Evolutionary conservation across 1,140 invertebrate genomes (phyloP).

Genomic region (Temnothorax nylanderi): DNA sequence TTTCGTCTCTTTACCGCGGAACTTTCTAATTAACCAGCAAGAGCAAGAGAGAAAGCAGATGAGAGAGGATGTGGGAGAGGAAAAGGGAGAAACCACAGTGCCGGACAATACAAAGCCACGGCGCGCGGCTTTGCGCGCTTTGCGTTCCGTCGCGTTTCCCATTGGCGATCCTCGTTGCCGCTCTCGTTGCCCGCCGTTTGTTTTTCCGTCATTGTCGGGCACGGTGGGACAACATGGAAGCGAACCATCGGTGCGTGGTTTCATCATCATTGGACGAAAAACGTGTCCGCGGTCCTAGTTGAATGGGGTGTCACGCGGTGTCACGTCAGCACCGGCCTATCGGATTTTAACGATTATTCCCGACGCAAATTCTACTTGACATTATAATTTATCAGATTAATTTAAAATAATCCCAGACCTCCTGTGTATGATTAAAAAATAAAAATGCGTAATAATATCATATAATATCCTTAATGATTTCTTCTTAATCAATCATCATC

Average conservation of each 20-base stretch:
- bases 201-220: slow-evolving; percentile 62
- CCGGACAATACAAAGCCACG: slow-evolving; percentile 82
- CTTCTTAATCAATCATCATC: background rate
- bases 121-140: slow-evolving; percentile 67
- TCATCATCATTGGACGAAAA: slow-evolving; percentile 53
- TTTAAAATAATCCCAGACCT: background rate
- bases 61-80: slow-evolving; percentile 24
- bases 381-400: background rate
- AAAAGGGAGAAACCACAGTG: slow-evolving; percentile 50
- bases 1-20: slow-evolving; percentile 73
- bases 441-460: background rate
- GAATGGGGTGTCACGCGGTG: slow-evolving; percentile 5
- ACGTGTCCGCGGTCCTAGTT: background rate
- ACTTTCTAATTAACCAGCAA: slow-evolving; percentile 85
- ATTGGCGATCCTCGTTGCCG: slow-evolving; percentile 71
- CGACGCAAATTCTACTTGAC: background rate
- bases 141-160: slow-evolving; percentile 78
- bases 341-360: background rate
- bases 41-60: slow-evolving; percentile 46
- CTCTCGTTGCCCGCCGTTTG: slow-evolving; percentile 63
- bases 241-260: slow-evolving; percentile 34
- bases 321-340: background rate
- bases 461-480: background rate
- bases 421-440: background rate
- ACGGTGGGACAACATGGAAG: slow-evolving; percentile 27